Percentiles rank a stretch among this genome's conserved stretches.
Evolutionary conservation across 1,140 invertebrate species (phyloP).

Genomic region (Drosophila nebulosa): DNA sequence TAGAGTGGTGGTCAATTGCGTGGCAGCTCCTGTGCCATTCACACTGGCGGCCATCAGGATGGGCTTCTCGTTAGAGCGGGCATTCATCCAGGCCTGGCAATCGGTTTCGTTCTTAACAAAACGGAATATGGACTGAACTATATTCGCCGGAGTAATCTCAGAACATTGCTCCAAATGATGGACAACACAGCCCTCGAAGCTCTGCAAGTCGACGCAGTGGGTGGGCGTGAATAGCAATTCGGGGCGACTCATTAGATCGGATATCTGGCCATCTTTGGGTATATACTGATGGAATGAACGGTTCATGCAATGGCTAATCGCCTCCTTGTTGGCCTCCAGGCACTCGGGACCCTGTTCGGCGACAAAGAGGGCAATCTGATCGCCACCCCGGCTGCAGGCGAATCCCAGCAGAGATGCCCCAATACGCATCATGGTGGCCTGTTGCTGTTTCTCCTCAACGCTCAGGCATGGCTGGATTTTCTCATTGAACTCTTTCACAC

Average conservation of each 20-base stretch:
- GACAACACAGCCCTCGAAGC: slow-evolving; percentile 85
- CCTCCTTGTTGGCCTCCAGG: slow-evolving; percentile 83
- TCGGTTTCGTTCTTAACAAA: slow-evolving; percentile 87
- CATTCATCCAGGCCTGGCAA: slow-evolving; percentile 82
- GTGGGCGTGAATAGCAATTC: slow-evolving; percentile 63
- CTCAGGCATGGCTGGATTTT: slow-evolving; percentile 85
- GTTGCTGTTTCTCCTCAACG: slow-evolving; percentile 82
- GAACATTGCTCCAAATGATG: slow-evolving; percentile 85
- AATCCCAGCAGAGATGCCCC: slow-evolving; percentile 86
- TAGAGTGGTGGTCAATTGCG: slow-evolving; percentile 6
- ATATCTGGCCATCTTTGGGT: slow-evolving; percentile 69
- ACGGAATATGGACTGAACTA: slow-evolving; percentile 88
- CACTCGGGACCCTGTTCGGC: slow-evolving; percentile 89
- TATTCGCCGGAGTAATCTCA: slow-evolving; percentile 89
- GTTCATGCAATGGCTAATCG: slow-evolving; percentile 85
- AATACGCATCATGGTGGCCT: slow-evolving; percentile 84
- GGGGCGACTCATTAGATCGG: slow-evolving; percentile 68
- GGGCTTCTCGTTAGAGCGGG: slow-evolving; percentile 55
- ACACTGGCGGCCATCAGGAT: slow-evolving; percentile 34
- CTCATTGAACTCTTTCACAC: slow-evolving; percentile 84
- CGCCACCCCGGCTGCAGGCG: slow-evolving; percentile 89
- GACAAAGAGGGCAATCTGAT: slow-evolving; percentile 90
- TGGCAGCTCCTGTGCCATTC: slow-evolving; percentile 42
- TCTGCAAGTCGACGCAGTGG: slow-evolving; percentile 82
- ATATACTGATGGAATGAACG: slow-evolving; percentile 82